Conservation (phyloP, 2,797 vertebrate species). For the Xenops minutus region DNA sequence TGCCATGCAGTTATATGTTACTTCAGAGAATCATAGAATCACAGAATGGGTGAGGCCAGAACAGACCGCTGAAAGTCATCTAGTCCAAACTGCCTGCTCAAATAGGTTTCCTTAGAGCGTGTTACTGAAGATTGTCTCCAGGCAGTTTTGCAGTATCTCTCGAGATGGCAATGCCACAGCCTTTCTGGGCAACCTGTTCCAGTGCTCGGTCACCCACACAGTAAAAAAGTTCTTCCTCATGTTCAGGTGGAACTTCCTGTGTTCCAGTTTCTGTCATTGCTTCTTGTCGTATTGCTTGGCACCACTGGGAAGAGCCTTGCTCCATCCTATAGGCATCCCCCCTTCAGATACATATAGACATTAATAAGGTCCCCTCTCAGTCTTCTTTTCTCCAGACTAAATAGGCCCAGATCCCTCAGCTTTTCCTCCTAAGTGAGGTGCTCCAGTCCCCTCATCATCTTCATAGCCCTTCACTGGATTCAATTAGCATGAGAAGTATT, state of each 20-base stretch:
- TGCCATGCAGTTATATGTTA: accelerated
- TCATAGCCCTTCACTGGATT: accelerated
- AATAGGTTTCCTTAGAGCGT: not conserved
- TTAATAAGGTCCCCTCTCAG: not conserved
- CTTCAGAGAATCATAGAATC: not conserved
- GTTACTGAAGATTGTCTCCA: not conserved
- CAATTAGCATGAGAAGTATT: not conserved
- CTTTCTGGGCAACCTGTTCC: not conserved
- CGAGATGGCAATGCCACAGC: not conserved
- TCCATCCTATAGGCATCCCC: not conserved
- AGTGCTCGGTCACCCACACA: not conserved
- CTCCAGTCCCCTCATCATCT: not conserved
- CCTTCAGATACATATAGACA: not conserved
- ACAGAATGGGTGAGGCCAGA: not conserved
- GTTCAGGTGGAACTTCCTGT: not conserved
- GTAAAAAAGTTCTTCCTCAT: not conserved
- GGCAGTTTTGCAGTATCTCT: not conserved
- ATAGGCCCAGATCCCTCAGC: not conserved
- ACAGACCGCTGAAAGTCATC: not conserved
- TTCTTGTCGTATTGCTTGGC: not conserved
- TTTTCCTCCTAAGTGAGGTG: not conserved
- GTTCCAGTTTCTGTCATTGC: not conserved
- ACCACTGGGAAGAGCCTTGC: not conserved
- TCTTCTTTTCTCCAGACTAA: accelerated
- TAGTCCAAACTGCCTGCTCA: not conserved